Conservation (phyloP, 2,888 invertebrate genomes). For the Therioaphis trifolii region DNA sequence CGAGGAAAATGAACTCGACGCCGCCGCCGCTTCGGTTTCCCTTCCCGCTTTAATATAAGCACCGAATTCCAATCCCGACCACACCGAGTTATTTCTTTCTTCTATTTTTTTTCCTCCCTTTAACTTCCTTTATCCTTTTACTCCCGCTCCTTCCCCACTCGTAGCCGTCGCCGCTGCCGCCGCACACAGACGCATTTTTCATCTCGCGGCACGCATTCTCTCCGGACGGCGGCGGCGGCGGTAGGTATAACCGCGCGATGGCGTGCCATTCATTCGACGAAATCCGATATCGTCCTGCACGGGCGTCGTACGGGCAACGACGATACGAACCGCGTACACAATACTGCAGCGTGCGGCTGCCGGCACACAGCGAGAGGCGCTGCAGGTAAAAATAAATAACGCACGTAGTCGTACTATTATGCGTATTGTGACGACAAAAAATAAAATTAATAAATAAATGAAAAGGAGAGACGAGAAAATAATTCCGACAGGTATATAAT, state of each 20-base stretch:
- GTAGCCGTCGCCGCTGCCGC: neutral
- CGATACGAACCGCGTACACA: neutral
- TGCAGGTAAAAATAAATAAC: too few relatives aligned
- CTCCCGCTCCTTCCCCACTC: neutral
- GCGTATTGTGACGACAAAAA: too few relatives aligned
- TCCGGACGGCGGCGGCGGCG: neutral
- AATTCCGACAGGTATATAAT: conserved; percentile 30
- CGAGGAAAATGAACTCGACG: conserved; percentile 30
- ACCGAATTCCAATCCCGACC: conserved; percentile 52
- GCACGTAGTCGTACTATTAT: too few relatives aligned
- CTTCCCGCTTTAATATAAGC: conserved; percentile 38
- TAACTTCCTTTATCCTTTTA: conserved; percentile 9
- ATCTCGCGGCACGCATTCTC: conserved; percentile 5
- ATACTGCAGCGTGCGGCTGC: too few relatives aligned
- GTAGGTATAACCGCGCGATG: neutral
- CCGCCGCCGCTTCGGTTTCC: neutral
- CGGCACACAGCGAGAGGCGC: too few relatives aligned
- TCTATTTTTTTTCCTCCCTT: conserved; percentile 16
- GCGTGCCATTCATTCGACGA: conserved; percentile 15
- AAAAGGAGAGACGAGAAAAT: neutral
- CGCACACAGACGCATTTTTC: conserved; percentile 9
- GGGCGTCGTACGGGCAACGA: neutral
- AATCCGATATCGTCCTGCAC: conserved; percentile 31
- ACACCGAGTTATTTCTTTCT: conserved; percentile 44
- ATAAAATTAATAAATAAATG: too few relatives aligned